Percentiles rank a stretch among this genome's conserved stretches.
Conservation (phyloP, 2,797 vertebrate genomes). For the Channallabes apus region DNA sequence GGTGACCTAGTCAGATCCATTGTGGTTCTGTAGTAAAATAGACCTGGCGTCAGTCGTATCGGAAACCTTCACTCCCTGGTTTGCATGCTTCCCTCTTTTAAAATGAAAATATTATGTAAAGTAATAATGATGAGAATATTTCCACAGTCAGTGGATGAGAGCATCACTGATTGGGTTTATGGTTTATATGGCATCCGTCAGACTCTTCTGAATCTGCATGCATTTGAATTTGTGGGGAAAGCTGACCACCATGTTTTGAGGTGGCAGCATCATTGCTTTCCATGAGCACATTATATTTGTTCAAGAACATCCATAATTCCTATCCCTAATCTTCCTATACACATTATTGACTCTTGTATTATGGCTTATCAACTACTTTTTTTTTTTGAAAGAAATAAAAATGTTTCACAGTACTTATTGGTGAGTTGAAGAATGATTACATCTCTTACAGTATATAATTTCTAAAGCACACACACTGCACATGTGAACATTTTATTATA, state of each 20-base stretch:
- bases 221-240: slow-evolving; percentile 46
- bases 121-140: slow-evolving; percentile 66
- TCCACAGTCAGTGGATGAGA: slow-evolving; percentile 45
- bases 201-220: slow-evolving; percentile 41
- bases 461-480: not conserved
- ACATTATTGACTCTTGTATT: not conserved
- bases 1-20: slow-evolving; percentile 34
- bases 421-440: too few species aligned
- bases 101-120: slow-evolving; percentile 79
- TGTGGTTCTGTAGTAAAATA: slow-evolving; percentile 60
- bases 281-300: not conserved
- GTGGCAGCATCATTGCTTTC: not conserved
- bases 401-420: not conserved
- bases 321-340: not conserved
- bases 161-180: slow-evolving; percentile 44
- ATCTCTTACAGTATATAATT: not conserved
- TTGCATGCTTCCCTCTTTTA: slow-evolving; percentile 72
- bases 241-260: slow-evolving; percentile 2
- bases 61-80: slow-evolving; percentile 58
- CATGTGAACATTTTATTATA: not conserved
- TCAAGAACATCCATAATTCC: not conserved
- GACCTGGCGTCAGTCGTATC: slow-evolving; percentile 51
- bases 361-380: not conserved
- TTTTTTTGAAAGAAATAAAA: not conserved
- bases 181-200: slow-evolving; percentile 54